Evolutionary conservation across 2,113 vertebrate genomes (phyloP).

Genomic region (Bos taurus): DNA sequence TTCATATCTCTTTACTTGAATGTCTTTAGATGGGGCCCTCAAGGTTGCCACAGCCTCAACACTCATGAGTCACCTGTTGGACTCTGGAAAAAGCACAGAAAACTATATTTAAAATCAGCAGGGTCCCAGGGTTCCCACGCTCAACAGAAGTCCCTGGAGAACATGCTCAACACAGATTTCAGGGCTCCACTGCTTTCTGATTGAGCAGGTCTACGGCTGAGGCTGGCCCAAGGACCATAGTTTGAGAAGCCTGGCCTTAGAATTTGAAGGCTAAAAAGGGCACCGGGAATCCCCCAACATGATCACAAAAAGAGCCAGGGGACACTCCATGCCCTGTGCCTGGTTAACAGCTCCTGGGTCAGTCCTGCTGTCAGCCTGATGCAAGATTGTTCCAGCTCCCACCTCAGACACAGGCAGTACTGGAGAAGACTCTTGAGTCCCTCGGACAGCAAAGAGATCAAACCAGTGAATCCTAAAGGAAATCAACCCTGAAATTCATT

Average conservation of each 20-base stretch:
- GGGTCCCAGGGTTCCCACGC: fast-evolving
- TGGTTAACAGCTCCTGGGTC: not conserved
- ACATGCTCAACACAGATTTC: not conserved
- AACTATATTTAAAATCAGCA: not conserved
- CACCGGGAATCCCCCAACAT: not conserved
- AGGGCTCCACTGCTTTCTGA: not conserved
- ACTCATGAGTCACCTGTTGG: not conserved
- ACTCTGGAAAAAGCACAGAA: not conserved
- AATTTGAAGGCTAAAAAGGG: not conserved
- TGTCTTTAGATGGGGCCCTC: not conserved
- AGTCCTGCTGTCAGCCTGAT: not conserved
- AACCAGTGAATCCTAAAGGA: not conserved
- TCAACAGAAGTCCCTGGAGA: too few species aligned
- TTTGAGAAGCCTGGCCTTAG: not conserved
- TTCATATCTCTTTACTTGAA: not conserved
- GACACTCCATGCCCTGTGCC: fast-evolving
- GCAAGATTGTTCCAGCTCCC: not conserved
- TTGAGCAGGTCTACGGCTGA: not conserved
- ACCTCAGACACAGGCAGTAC: not conserved
- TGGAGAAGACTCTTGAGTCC: not conserved
- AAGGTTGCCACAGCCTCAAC: not conserved
- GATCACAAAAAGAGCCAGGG: not conserved
- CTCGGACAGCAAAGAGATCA: not conserved
- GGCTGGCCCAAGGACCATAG: not conserved
- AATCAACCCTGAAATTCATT: not conserved